Conservation (phyloP, 2,888 invertebrate species). For the Achlya flavicornis region DNA sequence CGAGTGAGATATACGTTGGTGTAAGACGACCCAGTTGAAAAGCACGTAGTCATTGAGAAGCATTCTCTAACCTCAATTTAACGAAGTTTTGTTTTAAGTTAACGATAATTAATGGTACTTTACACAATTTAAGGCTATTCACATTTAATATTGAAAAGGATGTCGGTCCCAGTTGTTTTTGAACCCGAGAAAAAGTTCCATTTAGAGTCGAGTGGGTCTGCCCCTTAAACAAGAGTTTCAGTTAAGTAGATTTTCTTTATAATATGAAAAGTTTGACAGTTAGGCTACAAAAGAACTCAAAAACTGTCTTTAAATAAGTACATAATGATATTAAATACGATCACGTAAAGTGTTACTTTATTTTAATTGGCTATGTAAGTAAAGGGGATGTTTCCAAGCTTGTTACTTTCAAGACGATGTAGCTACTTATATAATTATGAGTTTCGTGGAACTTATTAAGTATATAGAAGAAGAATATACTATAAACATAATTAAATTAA, state of each 20-base stretch:
- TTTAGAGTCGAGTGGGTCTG: conserved; percentile 36
- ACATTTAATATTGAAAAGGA: conserved; percentile 60
- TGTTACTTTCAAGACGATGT: not conserved
- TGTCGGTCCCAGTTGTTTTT: conserved; percentile 50
- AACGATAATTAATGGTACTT: conserved; percentile 49
- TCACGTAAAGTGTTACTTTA: conserved; percentile 38
- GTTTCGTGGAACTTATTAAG: too few relatives aligned
- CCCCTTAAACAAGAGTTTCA: conserved; percentile 50
- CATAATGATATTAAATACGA: conserved; percentile 50
- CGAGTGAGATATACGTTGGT: conserved; percentile 18
- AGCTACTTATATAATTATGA: too few relatives aligned
- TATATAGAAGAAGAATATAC: too few relatives aligned
- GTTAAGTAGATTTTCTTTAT: conserved; percentile 57
- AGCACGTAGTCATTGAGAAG: conserved; percentile 19
- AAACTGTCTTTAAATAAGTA: conserved; percentile 57
- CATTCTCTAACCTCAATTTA: conserved; percentile 29
- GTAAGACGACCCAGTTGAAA: conserved; percentile 19
- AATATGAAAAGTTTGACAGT: conserved; percentile 67
- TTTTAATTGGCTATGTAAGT: conserved; percentile 25
- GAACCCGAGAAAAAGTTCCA: conserved; percentile 30
- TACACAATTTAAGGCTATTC: conserved; percentile 42
- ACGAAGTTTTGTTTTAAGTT: conserved; percentile 44
- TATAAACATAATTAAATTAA: too few relatives aligned
- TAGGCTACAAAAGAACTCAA: conserved; percentile 51
- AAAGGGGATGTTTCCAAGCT: conserved; percentile 18